Evolutionary conservation across 2,113 vertebrate species (phyloP).

Genomic region (Nibea albiflora): DNA sequence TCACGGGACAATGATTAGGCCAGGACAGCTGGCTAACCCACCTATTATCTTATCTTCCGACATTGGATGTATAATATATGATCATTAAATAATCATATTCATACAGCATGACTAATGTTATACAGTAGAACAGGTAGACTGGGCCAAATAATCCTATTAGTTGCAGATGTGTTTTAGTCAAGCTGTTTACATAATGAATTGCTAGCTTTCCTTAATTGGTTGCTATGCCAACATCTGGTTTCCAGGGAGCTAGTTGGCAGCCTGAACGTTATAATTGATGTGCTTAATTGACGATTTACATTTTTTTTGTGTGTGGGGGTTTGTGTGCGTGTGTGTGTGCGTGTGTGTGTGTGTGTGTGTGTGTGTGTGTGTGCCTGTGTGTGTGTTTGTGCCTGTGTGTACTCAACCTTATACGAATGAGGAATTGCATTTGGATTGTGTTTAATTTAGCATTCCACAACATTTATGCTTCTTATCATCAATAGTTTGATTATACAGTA

Average conservation of each 20-base stretch:
- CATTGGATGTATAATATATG: neutral
- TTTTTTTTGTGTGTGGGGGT: neutral
- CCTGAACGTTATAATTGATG: conserved; percentile 28
- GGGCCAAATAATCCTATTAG: conserved; percentile 55
- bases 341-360: neutral
- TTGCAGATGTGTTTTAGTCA: conserved; percentile 40
- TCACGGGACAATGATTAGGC: neutral
- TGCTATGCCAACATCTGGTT: conserved; percentile 49
- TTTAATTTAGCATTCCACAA: neutral
- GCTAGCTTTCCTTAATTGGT: conserved; percentile 50
- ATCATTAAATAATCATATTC: conserved; percentile 34
- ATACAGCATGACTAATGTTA: conserved; percentile 28
- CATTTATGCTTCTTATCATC: neutral
- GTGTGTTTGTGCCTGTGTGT: neutral
- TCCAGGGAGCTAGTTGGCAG: conserved; percentile 41
- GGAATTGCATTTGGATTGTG: neutral
- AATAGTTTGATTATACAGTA: neutral
- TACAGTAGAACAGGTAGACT: conserved; percentile 31
- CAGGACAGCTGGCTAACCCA: neutral
- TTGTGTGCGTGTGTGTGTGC: neutral
- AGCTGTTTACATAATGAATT: conserved; percentile 44
- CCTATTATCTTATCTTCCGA: neutral
- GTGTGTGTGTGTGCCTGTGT: neutral
- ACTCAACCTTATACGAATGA: neutral
- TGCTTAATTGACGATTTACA: conserved; percentile 18